Evolutionary conservation across 2,797 vertebrate genomes (phyloP), one percentile per base, ranked within the genome.

Genomic region (Enteromius unitaeniatus): DNA sequence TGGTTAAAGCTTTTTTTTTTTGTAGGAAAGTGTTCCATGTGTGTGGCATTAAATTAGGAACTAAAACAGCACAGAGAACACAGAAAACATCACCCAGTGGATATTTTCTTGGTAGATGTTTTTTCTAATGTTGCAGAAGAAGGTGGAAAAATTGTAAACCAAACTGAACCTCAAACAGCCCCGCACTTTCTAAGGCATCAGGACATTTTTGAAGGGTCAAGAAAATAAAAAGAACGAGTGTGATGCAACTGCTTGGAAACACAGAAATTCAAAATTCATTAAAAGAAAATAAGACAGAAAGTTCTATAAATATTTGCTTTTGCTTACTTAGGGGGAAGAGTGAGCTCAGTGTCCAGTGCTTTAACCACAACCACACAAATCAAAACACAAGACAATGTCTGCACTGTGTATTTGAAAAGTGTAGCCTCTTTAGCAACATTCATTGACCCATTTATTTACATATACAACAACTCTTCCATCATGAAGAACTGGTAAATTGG

Each of bases 11-110:
- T 26, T 6, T 72, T n/a, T 28, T 28, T 74, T n/a, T 31, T 1
- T 11, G 7, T 17, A 40, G 51, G 68, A 83, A 21, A 78, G 76
- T 82, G 78, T 74, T 31, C 3, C 53, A 34, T 21, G 60, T 84
- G 82, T 79, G 49, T 55, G 49, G 45, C 10, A 85, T 69, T 67
- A 73, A 19, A 42, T 77, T 83, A 19, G 58, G 58, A 81, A 68
- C 21, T n/a, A 1, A 21, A 49, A 21, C 53, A 28, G 72, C 60
- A 19, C 62, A 51, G 21, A 68, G 21, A 62, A 67, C 77, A 42
- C 21, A 81, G 26, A 85, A 84, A 37, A 47, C 60, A 19, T 60
- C 17, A 68, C 13, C 51, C 37, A 81, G 6, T 19, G 49, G 58
- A 34, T n/a, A 65, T 37, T 67, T 58, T n/a, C 13, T 81, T 47